Percentiles rank a stretch among this genome's conserved stretches.
phyloP scores from a whole-genome alignment of 1,140 invertebrate genomes.

The Hesperophylax magnus region DNA sequence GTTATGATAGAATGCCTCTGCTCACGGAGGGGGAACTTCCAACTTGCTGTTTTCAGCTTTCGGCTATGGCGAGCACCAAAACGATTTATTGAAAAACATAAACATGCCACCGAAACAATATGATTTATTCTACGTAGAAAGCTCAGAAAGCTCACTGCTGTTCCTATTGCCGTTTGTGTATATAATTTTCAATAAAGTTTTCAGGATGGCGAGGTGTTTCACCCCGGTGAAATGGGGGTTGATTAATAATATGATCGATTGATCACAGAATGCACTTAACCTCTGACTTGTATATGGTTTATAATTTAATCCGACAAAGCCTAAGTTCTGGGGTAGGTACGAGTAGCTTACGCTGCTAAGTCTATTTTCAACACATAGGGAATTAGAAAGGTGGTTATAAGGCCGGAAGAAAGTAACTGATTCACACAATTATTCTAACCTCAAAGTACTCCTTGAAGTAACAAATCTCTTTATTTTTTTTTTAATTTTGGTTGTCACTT shows the following conservation, averaged over 20 bases:
- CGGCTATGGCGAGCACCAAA: not conserved
- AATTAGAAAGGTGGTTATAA: too few species aligned
- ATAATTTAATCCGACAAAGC: too few species aligned
- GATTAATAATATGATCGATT: conserved; percentile 2
- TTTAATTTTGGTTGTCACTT: too few species aligned
- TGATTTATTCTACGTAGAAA: conserved; percentile 38
- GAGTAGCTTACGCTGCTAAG: too few species aligned
- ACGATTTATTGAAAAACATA: conserved; percentile 40
- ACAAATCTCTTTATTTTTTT: too few species aligned
- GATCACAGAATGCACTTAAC: not conserved
- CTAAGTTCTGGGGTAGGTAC: too few species aligned
- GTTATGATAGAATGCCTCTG: conserved; percentile 32
- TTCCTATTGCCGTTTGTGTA: not conserved
- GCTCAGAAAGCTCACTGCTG: not conserved
- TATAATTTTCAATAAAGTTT: conserved; percentile 34
- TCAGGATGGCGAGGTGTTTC: conserved; percentile 18
- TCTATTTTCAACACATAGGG: too few species aligned
- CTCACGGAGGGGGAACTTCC: conserved; percentile 31
- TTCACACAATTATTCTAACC: too few species aligned
- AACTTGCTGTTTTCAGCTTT: not conserved
- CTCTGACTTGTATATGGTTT: not conserved
- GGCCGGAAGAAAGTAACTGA: too few species aligned
- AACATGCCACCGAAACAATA: conserved; percentile 38
- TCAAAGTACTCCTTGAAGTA: too few species aligned
- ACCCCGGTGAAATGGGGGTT: not conserved